Evolutionary conservation across 2,113 vertebrate species (phyloP), one percentile per base, ranked within the genome.

Genomic region (Dolichotis patagonum): DNA sequence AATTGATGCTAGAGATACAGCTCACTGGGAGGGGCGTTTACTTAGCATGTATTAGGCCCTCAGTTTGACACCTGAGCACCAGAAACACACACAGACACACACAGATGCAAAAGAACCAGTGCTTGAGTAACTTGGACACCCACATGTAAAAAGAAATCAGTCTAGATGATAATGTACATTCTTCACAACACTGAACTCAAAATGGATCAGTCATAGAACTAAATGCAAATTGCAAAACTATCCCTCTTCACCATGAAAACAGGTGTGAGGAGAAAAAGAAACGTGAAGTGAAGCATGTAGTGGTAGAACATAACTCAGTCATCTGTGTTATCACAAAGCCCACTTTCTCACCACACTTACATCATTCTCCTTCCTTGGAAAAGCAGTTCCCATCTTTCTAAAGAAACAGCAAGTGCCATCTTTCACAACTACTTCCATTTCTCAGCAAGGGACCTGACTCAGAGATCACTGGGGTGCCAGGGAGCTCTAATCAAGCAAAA

Each of bases 401-500:
- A 91, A 56, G 35, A 94, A 83, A 80, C 49, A 80, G 28, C 60
- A 71, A 91, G 20, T 65, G 52, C 14, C 77, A 65, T 24, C 10
- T 38, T 77, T 90, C 28, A 52, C 24, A 75, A 13, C 26, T 71
- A 63, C 62, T 78, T 92, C 13, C 26, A 60, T 82, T 94, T 73
- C 81, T 77, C 30, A 83, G 46, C 12, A 7, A 30, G 38, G 0
- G 17, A 73, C 8, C 19, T 65, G 30, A 85, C n/a, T 93, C 71
- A 96, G 75, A 65, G 46, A 83, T 65, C n/a, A 63, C 30, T 90
- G 63, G 41, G 69, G 26, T 38, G 80, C 52, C 41, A 43, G 56
- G n/a, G 65, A 77, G 90, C 32, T 90, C 83, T 81, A 52, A 62
- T 88, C 63, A 81, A 90, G 49, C 41, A 91, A 75, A 90, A 85